Conservation (phyloP, 1,140 invertebrate species). For the Planococcus citri region DNA sequence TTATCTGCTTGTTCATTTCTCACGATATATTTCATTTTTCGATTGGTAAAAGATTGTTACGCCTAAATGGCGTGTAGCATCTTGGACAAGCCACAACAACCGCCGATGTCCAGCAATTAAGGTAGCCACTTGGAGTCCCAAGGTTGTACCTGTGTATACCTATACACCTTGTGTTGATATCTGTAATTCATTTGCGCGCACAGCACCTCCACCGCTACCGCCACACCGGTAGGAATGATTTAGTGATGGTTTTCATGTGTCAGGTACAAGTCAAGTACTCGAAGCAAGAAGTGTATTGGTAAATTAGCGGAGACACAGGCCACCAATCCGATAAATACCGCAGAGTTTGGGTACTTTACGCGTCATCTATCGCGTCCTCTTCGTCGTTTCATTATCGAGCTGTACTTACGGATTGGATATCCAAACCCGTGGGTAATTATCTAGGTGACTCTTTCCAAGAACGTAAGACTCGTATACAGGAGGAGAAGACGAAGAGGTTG, state of each 20-base stretch:
- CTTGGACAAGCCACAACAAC: not conserved
- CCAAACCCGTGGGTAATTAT: too few species aligned
- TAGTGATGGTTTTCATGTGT: conserved; percentile 12
- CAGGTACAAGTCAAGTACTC: not conserved
- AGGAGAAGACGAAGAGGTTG: too few species aligned
- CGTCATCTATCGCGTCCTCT: too few species aligned
- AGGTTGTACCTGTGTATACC: not conserved
- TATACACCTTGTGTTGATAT: not conserved
- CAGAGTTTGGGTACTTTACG: too few species aligned
- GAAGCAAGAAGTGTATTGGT: not conserved
- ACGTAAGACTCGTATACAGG: too few species aligned
- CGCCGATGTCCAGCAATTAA: not conserved
- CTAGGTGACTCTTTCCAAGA: too few species aligned
- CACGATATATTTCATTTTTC: conserved; percentile 20
- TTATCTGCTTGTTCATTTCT: conserved; percentile 6
- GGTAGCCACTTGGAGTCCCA: not conserved
- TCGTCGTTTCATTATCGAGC: too few species aligned
- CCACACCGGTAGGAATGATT: too few species aligned
- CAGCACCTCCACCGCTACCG: too few species aligned
- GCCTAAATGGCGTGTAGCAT: not conserved
- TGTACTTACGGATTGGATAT: too few species aligned
- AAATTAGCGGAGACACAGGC: conserved; percentile 10
- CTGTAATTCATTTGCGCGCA: not conserved
- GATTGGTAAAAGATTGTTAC: conserved; percentile 16
- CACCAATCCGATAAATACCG: conserved; percentile 5